Evolutionary conservation across 2,888 invertebrate species (phyloP).

Genomic region (Eilema depressum): DNA sequence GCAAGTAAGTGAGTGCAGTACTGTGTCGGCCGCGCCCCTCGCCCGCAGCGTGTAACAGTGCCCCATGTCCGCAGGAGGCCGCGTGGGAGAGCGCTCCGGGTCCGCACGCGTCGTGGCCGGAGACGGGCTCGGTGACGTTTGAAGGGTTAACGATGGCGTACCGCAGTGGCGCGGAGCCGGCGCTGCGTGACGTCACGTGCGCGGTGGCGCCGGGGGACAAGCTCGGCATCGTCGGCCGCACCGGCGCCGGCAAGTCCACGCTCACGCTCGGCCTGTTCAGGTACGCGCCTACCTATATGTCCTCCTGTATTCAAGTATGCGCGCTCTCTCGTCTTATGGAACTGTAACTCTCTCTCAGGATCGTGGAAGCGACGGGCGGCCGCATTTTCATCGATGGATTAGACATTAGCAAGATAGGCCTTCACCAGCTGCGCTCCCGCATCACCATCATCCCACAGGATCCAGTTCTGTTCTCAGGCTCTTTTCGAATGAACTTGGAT

Average conservation of each 20-base stretch:
- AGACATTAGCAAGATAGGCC: too few species aligned
- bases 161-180: conserved; percentile 95
- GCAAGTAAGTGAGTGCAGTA: conserved; percentile 79
- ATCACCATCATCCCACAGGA: conserved; percentile 97
- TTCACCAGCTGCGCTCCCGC: too few species aligned
- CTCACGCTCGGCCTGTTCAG: conserved; percentile 94
- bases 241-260: conserved; percentile 97
- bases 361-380: conserved; percentile 93
- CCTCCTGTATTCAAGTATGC: too few species aligned
- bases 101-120: conserved; percentile 93
- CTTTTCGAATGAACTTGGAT: conserved; percentile 96
- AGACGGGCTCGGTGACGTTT: conserved; percentile 92
- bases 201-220: conserved; percentile 94
- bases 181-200: conserved; percentile 93
- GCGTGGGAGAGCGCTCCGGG: conserved; percentile 90
- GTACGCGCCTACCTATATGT: neutral
- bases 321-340: too few species aligned
- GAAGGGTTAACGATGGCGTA: conserved; percentile 94
- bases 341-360: conserved; percentile 17
- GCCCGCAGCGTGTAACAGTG: neutral
- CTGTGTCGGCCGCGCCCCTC: neutral
- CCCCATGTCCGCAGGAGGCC: conserved; percentile 87
- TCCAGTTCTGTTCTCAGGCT: conserved; percentile 97
- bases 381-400: conserved; percentile 93
- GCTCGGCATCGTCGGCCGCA: conserved; percentile 95